Evolutionary conservation across 2,113 vertebrate species (phyloP).

Genomic region (Pterocles gutturalis): DNA sequence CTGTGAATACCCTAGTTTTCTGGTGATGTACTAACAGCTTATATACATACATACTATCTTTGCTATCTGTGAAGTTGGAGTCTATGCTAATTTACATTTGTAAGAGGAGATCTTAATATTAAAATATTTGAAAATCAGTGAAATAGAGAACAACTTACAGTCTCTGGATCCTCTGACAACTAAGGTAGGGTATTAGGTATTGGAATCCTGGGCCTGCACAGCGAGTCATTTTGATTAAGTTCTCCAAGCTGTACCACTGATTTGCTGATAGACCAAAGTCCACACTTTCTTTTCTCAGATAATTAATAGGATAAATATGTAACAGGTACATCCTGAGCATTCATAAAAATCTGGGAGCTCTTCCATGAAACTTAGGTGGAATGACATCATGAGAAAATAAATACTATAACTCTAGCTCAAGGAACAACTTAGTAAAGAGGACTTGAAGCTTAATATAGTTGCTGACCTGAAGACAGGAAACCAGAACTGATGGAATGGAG

Average conservation of each 20-base stretch:
- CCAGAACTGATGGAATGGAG: neutral
- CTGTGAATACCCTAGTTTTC: neutral
- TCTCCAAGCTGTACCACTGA: neutral
- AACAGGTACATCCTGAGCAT: neutral
- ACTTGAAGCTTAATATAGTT: neutral
- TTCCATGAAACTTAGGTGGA: neutral
- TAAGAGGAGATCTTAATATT: neutral
- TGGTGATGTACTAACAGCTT: neutral
- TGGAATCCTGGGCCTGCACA: neutral
- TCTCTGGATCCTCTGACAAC: neutral
- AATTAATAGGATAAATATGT: neutral
- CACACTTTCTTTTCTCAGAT: neutral
- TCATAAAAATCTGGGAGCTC: neutral
- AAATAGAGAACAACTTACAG: neutral
- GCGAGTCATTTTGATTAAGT: neutral
- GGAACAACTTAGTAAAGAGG: neutral
- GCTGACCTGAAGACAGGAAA: neutral
- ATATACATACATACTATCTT: neutral
- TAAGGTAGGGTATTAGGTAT: neutral
- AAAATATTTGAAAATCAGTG: neutral
- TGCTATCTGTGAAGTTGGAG: neutral
- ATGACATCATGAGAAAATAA: neutral
- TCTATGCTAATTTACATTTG: neutral
- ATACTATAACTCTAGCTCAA: neutral
- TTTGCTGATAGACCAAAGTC: neutral